Conservation (phyloP, 2,888 invertebrate genomes). For the Andrena praecox region DNA sequence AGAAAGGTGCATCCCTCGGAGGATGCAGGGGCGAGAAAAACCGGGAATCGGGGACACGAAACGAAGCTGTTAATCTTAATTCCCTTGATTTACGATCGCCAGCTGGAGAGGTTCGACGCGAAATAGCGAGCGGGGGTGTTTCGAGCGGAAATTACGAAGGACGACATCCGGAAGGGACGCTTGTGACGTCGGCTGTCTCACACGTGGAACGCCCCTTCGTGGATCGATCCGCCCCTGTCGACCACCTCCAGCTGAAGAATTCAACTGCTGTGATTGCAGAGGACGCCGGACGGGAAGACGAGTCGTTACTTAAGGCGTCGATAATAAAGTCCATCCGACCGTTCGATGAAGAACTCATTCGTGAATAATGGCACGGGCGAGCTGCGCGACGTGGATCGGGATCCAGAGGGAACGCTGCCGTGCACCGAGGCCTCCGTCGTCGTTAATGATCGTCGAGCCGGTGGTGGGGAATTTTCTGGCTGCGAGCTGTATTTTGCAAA, state of each 20-base stretch:
- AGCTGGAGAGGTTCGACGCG: conserved; percentile 13
- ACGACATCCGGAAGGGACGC: conserved; percentile 20
- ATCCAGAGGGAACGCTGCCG: not conserved
- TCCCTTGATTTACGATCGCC: conserved; percentile 41
- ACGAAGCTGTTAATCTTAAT: conserved; percentile 49
- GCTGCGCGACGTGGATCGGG: not conserved
- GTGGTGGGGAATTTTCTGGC: conserved; percentile 14
- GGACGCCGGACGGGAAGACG: too few species aligned
- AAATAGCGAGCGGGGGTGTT: conserved; percentile 6
- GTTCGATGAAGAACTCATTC: too few species aligned
- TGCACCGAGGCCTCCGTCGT: conserved; percentile 1
- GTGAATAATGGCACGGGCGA: not conserved
- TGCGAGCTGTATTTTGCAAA: conserved; percentile 18
- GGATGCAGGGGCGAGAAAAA: not conserved
- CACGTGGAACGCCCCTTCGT: not conserved
- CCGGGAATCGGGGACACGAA: conserved; percentile 5
- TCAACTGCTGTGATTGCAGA: too few species aligned
- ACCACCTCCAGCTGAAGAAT: not conserved
- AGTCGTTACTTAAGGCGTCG: too few species aligned
- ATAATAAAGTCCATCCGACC: too few species aligned
- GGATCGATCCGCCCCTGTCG: not conserved
- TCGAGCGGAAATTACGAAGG: conserved; percentile 45
- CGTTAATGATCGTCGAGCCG: conserved; percentile 45
- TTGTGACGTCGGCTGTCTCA: not conserved
- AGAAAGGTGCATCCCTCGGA: not conserved